These are phyloP conservation scores for Archilochus colubris DNA, from an alignment of 2,113 vertebrate species.

Conservation along the genomic window DNA sequence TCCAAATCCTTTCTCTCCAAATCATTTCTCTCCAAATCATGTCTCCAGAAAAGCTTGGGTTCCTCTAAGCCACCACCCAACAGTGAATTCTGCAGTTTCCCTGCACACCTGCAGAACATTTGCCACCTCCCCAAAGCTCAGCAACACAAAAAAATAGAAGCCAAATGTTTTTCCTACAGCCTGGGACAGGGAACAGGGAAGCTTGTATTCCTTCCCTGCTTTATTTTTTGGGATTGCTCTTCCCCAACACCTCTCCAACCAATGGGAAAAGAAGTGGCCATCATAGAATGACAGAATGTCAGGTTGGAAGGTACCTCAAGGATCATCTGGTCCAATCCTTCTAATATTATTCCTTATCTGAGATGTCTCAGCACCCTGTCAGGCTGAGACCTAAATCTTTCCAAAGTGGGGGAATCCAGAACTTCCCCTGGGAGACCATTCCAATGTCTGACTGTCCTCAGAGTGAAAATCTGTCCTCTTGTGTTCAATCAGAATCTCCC, in stretches of 20 bases:
- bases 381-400: too few species aligned
- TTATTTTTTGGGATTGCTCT: background rate
- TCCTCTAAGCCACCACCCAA: background rate
- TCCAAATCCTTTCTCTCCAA: too few species aligned
- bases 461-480: too few species aligned
- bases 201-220: rapidly evolving
- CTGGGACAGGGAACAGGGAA: background rate
- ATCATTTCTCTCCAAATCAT: background rate
- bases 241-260: background rate
- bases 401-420: too few species aligned
- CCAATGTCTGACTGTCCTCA: too few species aligned
- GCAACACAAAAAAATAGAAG: background rate
- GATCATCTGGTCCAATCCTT: too few species aligned
- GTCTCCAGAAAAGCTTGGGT: background rate
- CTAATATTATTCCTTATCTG: too few species aligned
- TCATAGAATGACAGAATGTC: too few species aligned
- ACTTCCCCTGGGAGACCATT: too few species aligned
- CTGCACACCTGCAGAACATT: background rate
- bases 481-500: too few species aligned
- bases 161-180: background rate
- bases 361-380: too few species aligned
- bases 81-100: background rate
- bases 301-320: too few species aligned
- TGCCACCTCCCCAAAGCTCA: background rate
- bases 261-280: background rate